Evolutionary conservation across 2,888 invertebrate genomes (phyloP).

Genomic region (Dicycla oo): DNA sequence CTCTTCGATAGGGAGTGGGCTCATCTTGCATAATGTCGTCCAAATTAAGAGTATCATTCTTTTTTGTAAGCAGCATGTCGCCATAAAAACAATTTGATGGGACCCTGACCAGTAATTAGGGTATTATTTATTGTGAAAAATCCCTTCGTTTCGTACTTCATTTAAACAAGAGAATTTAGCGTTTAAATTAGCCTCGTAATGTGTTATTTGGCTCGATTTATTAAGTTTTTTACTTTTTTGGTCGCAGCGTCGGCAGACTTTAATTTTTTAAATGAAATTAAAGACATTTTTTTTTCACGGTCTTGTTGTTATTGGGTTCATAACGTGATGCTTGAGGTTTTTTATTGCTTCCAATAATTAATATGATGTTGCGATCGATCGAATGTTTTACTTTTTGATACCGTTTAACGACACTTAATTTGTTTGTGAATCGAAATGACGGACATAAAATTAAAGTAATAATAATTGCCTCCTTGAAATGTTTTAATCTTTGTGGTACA

Average conservation of each 20-base stretch:
- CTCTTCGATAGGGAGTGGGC: no score
- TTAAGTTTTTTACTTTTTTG: slow-evolving; percentile 52
- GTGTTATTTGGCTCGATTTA: slow-evolving; percentile 67
- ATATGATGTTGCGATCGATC: slow-evolving; percentile 37
- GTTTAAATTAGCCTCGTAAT: slow-evolving; percentile 72
- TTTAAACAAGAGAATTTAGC: slow-evolving; percentile 78
- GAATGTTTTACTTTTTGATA: slow-evolving; percentile 18
- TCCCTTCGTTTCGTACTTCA: slow-evolving; percentile 74
- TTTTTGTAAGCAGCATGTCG: slow-evolving; percentile 78
- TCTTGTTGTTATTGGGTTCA: slow-evolving; percentile 34
- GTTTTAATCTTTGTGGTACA: slow-evolving; percentile 6
- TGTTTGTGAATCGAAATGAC: slow-evolving; percentile 22
- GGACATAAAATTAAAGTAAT: slow-evolving; percentile 29
- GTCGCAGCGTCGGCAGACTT: slow-evolving; percentile 22
- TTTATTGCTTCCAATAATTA: slow-evolving; percentile 31
- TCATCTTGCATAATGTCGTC: slow-evolving; percentile 64
- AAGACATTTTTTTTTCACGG: slow-evolving; percentile 46
- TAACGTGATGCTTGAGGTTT: slow-evolving; percentile 23
- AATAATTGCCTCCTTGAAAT: slow-evolving; percentile 1
- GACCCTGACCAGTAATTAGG: slow-evolving; percentile 73
- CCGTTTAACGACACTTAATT: slow-evolving; percentile 44
- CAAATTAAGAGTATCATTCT: slow-evolving; percentile 76
- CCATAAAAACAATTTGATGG: slow-evolving; percentile 79
- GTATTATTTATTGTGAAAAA: slow-evolving; percentile 78
- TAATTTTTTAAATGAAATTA: slow-evolving; percentile 48